Evolutionary conservation across 2,888 invertebrate genomes (phyloP).

Genomic region (Agonopterix alstromeriana): DNA sequence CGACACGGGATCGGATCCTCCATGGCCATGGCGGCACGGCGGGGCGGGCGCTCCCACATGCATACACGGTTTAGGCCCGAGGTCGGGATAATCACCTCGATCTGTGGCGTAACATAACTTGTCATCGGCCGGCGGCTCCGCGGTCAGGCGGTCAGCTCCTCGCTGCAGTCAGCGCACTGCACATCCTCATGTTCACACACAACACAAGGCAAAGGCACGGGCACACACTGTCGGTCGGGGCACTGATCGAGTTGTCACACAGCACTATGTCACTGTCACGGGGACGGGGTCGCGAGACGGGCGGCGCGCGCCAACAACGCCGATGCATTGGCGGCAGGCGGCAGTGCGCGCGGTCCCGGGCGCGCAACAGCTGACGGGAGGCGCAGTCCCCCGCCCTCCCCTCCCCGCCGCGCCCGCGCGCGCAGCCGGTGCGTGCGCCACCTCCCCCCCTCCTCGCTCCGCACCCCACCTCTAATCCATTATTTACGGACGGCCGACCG

Average conservation of each 20-base stretch:
- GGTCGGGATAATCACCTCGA: constrained; percentile 74
- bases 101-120: constrained; percentile 72
- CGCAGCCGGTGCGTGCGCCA: constrained; percentile 53
- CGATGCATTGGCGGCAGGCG: constrained; percentile 69
- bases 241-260: constrained; percentile 22
- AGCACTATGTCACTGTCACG: constrained; percentile 40
- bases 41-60: constrained; percentile 40
- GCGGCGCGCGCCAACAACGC: constrained; percentile 63
- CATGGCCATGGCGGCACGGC: constrained; percentile 20
- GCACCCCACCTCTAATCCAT: constrained; percentile 71
- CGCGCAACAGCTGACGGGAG: constrained; percentile 77
- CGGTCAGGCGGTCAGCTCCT: constrained; percentile 62
- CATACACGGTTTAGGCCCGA: constrained; percentile 59
- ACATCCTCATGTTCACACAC: constrained; percentile 40
- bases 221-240: constrained; percentile 18
- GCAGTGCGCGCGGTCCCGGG: constrained; percentile 62
- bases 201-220: constrained; percentile 5
- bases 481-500: constrained; percentile 74
- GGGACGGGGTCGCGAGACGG: constrained; percentile 33
- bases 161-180: constrained; percentile 63
- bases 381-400: constrained; percentile 52
- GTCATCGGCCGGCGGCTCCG: constrained; percentile 56
- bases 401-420: constrained; percentile 29
- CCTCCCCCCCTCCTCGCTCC: constrained; percentile 34
- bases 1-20: constrained; percentile 21